Evolutionary conservation across 2,113 vertebrate species (phyloP), one percentile per base, ranked within the genome.

Genomic region (Galbula dea): DNA sequence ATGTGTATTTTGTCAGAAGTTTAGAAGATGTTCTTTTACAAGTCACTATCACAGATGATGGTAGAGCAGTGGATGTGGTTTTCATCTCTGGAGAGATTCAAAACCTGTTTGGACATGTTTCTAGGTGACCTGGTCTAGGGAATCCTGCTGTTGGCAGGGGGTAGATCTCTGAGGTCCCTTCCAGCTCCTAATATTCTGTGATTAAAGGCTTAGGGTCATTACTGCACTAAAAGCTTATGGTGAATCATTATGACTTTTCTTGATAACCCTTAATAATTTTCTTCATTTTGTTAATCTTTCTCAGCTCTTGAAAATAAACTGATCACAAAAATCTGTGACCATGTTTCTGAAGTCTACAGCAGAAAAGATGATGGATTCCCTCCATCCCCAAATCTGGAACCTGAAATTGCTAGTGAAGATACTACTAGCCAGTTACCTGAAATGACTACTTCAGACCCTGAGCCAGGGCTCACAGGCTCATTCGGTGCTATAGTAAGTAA

Each of bases 321-420:
- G 37, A 97, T 99, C 74, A 97, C 93, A 95, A 97, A 93, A 94
- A 98, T 98, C 74, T 99, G 98, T 95, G 97, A 98, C 34, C 96
- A 80, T 3, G 90, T 96, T 16, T 94, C 97, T 41, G 77, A 94
- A n/a, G 24, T 87, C 41, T 91, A 97, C 27, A 95, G 96, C 46
- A 65, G 54, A 81, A 61, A 97, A 73, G 41, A 96, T 39, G 57
- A 84, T 61, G 57, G 89, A 88, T 94, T 94, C 22, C 83, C 86
- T 49, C 73, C 78, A 2, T 26, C 71, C 22, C 83, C 83, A 90
- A 95, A 77, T 36, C 90, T 51, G 7, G 78, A 65, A 86, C 24
- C 92, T 82, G 96, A 95, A 59, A 72, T 63, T 32, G 15, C n/a
- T 29, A 71, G 7, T 16, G 48, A 92, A 72, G 71, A 37, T 55